Evolutionary conservation across 1,140 invertebrate species (phyloP).

Genomic region (Gonatopus flavifemur): DNA sequence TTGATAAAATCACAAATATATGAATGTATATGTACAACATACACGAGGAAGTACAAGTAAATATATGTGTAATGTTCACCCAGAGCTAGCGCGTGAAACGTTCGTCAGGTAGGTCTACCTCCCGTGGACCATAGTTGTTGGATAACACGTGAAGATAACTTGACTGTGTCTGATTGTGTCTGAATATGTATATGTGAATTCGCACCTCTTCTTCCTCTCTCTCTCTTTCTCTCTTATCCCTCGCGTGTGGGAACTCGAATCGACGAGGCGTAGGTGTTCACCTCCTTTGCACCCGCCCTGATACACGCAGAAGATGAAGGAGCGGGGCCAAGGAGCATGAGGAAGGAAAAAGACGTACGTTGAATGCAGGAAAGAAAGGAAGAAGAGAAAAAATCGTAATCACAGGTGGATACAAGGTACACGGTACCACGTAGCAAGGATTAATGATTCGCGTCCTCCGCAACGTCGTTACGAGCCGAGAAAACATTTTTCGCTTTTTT

Average conservation of each 20-base stretch:
- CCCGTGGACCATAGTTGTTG: too few relatives aligned
- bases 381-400: conserved; percentile 25
- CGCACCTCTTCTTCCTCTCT: conserved; percentile 1
- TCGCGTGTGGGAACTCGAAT: too few relatives aligned
- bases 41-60: too few relatives aligned
- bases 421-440: conserved; percentile 26
- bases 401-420: conserved; percentile 32
- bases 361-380: not conserved
- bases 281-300: conserved; percentile 8
- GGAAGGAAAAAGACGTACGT: not conserved
- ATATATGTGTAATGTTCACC: too few relatives aligned
- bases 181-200: too few relatives aligned
- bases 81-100: too few relatives aligned
- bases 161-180: too few relatives aligned
- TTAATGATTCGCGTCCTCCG: conserved; percentile 39
- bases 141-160: too few relatives aligned
- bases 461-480: conserved; percentile 31
- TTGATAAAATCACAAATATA: too few relatives aligned
- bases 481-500: conserved; percentile 31
- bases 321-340: not conserved
- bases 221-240: not conserved
- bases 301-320: not conserved
- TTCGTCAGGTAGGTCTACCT: too few relatives aligned
- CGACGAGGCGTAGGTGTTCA: conserved; percentile 16
- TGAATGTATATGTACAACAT: too few relatives aligned